Conservation (phyloP, 1,140 invertebrate species). For the Euura lappo region DNA sequence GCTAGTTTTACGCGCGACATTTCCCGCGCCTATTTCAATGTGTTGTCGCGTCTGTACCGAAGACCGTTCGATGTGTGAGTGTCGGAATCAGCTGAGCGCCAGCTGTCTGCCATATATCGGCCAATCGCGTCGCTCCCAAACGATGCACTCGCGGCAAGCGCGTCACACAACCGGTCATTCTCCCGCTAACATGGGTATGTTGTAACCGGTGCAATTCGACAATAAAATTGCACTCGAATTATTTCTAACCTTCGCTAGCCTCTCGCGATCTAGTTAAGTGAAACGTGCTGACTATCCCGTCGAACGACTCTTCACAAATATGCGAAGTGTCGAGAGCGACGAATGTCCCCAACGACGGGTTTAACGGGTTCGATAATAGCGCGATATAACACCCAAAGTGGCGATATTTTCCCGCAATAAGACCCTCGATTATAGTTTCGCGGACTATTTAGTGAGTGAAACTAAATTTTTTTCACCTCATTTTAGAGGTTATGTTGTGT, state of each 20-base stretch:
- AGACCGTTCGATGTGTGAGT: conserved; percentile 17
- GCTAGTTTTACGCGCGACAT: conserved; percentile 10
- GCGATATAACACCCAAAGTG: background rate
- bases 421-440: background rate
- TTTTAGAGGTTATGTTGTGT: conserved; percentile 55
- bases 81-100: conserved; percentile 55
- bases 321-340: background rate
- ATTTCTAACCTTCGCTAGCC: background rate
- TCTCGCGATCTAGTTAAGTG: background rate
- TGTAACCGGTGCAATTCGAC: background rate
- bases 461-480: background rate
- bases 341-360: background rate
- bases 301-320: background rate
- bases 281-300: background rate
- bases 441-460: background rate
- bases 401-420: background rate
- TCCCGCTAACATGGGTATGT: background rate
- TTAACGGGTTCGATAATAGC: background rate
- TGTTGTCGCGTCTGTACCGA: conserved; percentile 20
- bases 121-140: background rate
- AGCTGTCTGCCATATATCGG: conserved; percentile 42
- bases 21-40: conserved; percentile 9
- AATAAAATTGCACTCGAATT: background rate
- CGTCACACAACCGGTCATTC: conserved; percentile 3
- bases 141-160: background rate